Conservation (phyloP, 2,888 invertebrate species). For the Spodoptera exigua region DNA sequence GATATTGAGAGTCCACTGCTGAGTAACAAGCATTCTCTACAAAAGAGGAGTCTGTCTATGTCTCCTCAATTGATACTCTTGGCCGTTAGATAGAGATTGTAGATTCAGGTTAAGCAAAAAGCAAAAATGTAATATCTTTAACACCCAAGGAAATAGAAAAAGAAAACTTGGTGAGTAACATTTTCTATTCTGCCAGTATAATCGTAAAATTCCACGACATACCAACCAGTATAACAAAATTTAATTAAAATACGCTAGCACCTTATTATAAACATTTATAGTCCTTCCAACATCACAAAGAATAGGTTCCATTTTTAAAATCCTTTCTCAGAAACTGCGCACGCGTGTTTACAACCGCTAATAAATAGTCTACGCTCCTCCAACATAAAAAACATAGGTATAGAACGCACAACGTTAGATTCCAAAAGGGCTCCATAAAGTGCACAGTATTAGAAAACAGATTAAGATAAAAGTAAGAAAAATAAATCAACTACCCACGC, state of each 20-base stretch:
- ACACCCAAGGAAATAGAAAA: too few relatives aligned
- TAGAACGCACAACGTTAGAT: constrained; percentile 56
- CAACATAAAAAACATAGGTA: constrained; percentile 52
- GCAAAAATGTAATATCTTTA: too few relatives aligned
- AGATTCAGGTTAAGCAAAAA: too few relatives aligned
- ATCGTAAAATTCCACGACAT: too few relatives aligned
- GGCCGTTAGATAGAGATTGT: too few relatives aligned
- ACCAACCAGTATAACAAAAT: constrained; percentile 7
- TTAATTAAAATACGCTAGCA: constrained; percentile 23
- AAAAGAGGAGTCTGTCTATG: too few relatives aligned
- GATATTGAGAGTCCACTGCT: too few relatives aligned
- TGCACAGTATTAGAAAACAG: constrained; percentile 72
- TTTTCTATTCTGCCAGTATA: too few relatives aligned
- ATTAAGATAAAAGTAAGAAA: constrained; percentile 69
- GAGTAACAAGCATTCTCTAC: too few relatives aligned
- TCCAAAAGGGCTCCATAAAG: constrained; percentile 68
- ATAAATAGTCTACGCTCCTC: constrained; percentile 48
- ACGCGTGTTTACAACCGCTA: constrained; percentile 42
- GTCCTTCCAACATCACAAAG: constrained; percentile 1
- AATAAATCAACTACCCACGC: constrained; percentile 81
- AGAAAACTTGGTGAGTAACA: too few relatives aligned
- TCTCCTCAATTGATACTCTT: too few relatives aligned
- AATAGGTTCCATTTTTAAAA: too few relatives aligned
- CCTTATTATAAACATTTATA: constrained; percentile 23
- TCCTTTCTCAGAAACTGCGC: constrained; percentile 30